phyloP scores from a whole-genome alignment of 2,888 invertebrate species.

The Tachina grossa region DNA sequence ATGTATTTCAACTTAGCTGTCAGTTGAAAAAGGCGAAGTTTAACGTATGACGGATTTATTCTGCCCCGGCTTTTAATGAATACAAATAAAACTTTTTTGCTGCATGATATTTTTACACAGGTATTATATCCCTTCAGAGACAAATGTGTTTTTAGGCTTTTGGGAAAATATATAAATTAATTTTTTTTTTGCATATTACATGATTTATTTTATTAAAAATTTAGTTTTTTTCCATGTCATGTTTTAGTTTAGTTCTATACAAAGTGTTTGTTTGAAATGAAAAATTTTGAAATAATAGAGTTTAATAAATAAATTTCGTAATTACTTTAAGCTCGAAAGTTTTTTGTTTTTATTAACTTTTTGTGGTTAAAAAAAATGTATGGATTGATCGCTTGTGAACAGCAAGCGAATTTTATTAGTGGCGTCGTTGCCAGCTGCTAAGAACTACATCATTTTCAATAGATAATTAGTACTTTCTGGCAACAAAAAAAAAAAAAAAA shows the following conservation, averaged over 20 bases:
- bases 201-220: not conserved
- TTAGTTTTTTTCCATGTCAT: slow-evolving; percentile 37
- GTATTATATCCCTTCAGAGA: slow-evolving; percentile 49
- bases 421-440: too few species aligned
- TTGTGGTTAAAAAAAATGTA: too few species aligned
- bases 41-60: too few species aligned
- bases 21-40: too few species aligned
- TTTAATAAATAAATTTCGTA: slow-evolving; percentile 16
- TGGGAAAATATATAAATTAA: slow-evolving; percentile 1
- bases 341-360: slow-evolving; percentile 8
- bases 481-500: too few species aligned
- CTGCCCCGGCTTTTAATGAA: too few species aligned
- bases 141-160: not conserved
- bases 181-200: not conserved
- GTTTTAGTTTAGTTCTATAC: slow-evolving; percentile 35
- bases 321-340: slow-evolving; percentile 65
- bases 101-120: slow-evolving; percentile 72
- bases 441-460: too few species aligned
- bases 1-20: too few species aligned
- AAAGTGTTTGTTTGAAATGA: slow-evolving; percentile 29
- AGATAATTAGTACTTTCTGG: too few species aligned
- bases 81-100: slow-evolving; percentile 62
- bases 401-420: too few species aligned
- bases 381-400: too few species aligned
- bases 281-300: not conserved